Evolutionary conservation across 2,113 vertebrate species (phyloP), one percentile per base, ranked within the genome.

Genomic region (Zosterops japonicus): DNA sequence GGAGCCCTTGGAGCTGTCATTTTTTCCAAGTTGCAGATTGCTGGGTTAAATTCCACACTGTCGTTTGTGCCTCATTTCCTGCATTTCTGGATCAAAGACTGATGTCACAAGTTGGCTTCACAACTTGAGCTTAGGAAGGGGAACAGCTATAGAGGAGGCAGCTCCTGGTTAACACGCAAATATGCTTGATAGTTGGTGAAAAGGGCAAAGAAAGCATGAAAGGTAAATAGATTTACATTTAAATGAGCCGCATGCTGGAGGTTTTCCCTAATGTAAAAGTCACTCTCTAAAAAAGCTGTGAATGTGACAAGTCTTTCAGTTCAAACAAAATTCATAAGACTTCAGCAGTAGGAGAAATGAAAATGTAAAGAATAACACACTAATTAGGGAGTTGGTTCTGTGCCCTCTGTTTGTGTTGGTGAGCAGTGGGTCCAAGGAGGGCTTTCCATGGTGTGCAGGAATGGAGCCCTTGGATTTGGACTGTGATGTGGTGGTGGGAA

Each of bases 201-300:
- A 97, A 97, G 96, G 95, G 94, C 95, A 97, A 94, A 95, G 95
- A 94, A 96, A 97, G 96, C 92, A 94, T 96, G 95, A 95, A 96
- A 96, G 94, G 95, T 96, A 96, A 97, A 97, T 93, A 96, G 94
- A 97, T 97, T 97, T 97, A 96, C 92, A 96, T 97, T 96, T 94
- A 96, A 96, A 96, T 96, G 92, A 95, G 88, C 90, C 2, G 2
- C 86, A 39, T 78, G 92, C 88, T 90, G 80, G 85, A 95, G 93
- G 72, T 89, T 97, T 95, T 96, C 93, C 90, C 88, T 94, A 92
- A 84, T 83, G 65, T 75, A 90, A 92, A 95, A 96, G 90, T 93
- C 90, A 87, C 39, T 89, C 63, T 95, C 67, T 70, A 88, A 92
- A 94, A 90, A 86, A 96, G 92, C 55, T 49, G 60, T 90, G 92